Base-by-base conservation (phyloP, 1,140 invertebrate species). In the Ostrea denselamellosa region DNA sequence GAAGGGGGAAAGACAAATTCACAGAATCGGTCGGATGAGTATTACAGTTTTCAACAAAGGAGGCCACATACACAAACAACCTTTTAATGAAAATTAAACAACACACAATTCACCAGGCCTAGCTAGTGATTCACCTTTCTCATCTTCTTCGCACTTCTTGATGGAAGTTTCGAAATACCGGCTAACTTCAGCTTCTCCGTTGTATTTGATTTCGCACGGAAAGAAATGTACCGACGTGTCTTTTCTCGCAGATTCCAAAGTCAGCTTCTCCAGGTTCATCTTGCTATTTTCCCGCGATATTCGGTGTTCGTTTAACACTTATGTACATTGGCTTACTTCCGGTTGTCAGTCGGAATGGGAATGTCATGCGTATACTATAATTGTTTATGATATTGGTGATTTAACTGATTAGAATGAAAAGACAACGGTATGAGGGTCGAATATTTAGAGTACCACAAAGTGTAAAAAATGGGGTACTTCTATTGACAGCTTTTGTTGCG, bases 131-230 rank as follows among this genome's bases (percentile, higher is more conserved):
- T 77, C 2, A 77, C 14, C 22, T 10, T 34, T 34, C 51, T 83
- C 52, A 17, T 83, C 52, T 88, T 81, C 4, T 54, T 86, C n/a
- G 25, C 25, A 56, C 83, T 44, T n/a, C 25, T 91, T 89, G 52
- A 96, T 95, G 83, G 96, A 96, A 2, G 96, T 95, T 86, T 96
- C 95, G 92, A 97, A 97, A 94, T 96, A 97, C 81, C 96, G 95
- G 0, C 96, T 95, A 53, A 97, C 96, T 90, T 97, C 96, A 0
- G 97, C 97, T 19, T 95, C 92, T 71, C 96, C 97, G 90, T 97
- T 96, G 8, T 96, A 96, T 86, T 97, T 94, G 84, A 98, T 96
- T 95, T 97, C 96, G 92, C 96, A 97, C 4, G 97, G 97, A 87
- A 98, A 95, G 83, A 96, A 96, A 93, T 98, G 97, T 28, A 90